Base-by-base conservation (phyloP, 2,888 invertebrate genomes). In the Lasioglossum pauxillum region DNA sequence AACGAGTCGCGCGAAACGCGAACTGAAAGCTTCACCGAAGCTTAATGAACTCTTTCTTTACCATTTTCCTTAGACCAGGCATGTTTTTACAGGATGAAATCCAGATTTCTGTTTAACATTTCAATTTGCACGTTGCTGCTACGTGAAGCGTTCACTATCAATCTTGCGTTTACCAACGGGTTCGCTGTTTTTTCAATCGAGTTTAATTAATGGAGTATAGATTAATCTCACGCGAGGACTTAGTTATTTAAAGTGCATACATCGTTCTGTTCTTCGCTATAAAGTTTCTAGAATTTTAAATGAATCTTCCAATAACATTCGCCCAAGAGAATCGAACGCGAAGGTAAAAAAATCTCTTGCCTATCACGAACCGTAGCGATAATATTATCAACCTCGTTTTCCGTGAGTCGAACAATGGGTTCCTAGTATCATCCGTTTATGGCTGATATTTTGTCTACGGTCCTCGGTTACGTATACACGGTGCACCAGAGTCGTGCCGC, bases 371-470 rank as follows among this genome's bases (percentile, higher is more conserved):
- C 49, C 35, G 23, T 35, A 23, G 23, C 38, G 12, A 14, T 46
- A 27, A 46, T 27, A 57, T 89, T 91, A 89, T 90, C 89, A 87
- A 80, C 80, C 83, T 79, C 44, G 75, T 75, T 89, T 90, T 90
- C 90, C 78, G 75, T 74, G 80, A 83, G 79, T 41, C 73, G 86
- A 89, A 90, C 89, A 91, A 89, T 89, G 86, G 85, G 88, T 91
- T 93, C 90, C 80, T 82, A 90, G 92, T 93, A 93, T 92, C 91
- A 90, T 92, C 90, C 80, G 81, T 87, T 90, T 82, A 87, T 89
- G 88, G 90, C 89, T 91, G 90, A 92, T 94, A 93, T 94, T 94
- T 93, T 92, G 94, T 94, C 94, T 94, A 92, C 93, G 78, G 73
- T 44, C 78, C 27, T 81, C 35, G 75, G 71, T 80, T 64, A 64